A percentile compares a stretch with the other conserved stretches of the same genome.
Evolutionary conservation across 2,113 vertebrate genomes (phyloP).

Genomic region (Psettodes erumei): DNA sequence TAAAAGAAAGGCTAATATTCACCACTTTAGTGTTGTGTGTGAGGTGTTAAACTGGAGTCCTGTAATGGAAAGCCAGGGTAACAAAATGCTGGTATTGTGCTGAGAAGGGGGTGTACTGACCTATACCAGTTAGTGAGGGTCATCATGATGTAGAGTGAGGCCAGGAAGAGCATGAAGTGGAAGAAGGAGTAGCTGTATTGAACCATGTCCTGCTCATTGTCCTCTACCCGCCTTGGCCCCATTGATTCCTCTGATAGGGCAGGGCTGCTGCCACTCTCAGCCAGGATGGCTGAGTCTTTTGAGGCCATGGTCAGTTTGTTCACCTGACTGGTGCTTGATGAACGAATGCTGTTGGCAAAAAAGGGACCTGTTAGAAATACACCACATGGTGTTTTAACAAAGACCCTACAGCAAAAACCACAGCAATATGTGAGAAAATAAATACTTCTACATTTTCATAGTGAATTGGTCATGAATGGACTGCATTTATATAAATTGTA

Average conservation of each 20-base stretch:
- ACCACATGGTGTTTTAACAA: background rate
- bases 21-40: background rate
- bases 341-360: conserved; percentile 86
- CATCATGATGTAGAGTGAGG: conserved; percentile 98
- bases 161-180: conserved; percentile 92
- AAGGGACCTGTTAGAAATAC: background rate
- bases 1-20: background rate
- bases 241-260: conserved; percentile 66
- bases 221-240: conserved; percentile 80
- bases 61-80: no score
- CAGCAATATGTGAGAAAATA: conserved; percentile 2
- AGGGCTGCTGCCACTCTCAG: conserved; percentile 70
- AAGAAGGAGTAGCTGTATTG: conserved; percentile 94
- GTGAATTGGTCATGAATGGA: no score
- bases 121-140: conserved; percentile 97
- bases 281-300: conserved; percentile 85
- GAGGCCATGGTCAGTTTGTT: conserved; percentile 91
- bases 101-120: conserved; percentile 78
- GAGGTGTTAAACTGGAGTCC: no score
- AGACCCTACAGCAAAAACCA: background rate
- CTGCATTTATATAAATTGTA: no score
- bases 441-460: no score
- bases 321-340: conserved; percentile 92
- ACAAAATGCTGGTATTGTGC: background rate
- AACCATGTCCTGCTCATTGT: conserved; percentile 90